A percentile compares a stretch with the other conserved stretches of the same genome.
Conservation (phyloP, 2,888 invertebrate species). For the Oxycera nigricornis region DNA sequence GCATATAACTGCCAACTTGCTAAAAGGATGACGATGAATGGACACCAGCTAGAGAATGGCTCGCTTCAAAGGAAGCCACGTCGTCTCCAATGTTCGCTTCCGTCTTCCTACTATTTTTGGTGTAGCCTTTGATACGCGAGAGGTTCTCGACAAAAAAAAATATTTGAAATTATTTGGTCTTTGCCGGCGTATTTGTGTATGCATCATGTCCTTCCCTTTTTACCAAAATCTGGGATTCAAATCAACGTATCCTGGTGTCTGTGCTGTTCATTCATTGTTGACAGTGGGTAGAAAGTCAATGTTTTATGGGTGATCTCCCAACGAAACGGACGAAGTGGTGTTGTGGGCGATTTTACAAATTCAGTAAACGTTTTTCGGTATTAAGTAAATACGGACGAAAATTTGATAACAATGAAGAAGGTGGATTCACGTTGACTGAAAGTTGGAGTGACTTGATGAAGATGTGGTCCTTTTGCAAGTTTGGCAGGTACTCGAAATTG, state of each 20-base stretch:
- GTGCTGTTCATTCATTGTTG: neutral
- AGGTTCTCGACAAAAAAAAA: neutral
- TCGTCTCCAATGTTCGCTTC: neutral
- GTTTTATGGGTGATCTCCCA: too few relatives aligned
- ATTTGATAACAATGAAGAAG: conserved; percentile 28
- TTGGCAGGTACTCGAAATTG: too few relatives aligned
- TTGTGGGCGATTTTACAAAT: conserved; percentile 13
- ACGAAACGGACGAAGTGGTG: neutral
- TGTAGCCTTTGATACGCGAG: neutral
- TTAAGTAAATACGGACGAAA: conserved; percentile 39
- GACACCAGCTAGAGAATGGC: conserved; percentile 11
- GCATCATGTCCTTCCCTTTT: conserved; percentile 4
- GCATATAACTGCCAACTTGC: conserved; percentile 35
- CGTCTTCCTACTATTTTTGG: neutral
- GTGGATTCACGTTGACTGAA: conserved; percentile 8
- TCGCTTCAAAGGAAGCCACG: neutral
- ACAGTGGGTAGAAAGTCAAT: too few relatives aligned
- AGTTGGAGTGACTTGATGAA: neutral
- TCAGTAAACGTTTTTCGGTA: conserved; percentile 10
- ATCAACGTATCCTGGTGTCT: conserved; percentile 10
- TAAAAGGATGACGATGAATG: conserved; percentile 34
- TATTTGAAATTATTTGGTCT: conserved; percentile 33
- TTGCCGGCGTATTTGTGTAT: conserved; percentile 28
- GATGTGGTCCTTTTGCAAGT: too few relatives aligned
- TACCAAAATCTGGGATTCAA: conserved; percentile 19